A percentile compares a stretch with the other conserved stretches of the same genome.
These are phyloP conservation scores for Formica aserva DNA, from an alignment of 2,888 invertebrate species.

Conservation along the genomic window DNA sequence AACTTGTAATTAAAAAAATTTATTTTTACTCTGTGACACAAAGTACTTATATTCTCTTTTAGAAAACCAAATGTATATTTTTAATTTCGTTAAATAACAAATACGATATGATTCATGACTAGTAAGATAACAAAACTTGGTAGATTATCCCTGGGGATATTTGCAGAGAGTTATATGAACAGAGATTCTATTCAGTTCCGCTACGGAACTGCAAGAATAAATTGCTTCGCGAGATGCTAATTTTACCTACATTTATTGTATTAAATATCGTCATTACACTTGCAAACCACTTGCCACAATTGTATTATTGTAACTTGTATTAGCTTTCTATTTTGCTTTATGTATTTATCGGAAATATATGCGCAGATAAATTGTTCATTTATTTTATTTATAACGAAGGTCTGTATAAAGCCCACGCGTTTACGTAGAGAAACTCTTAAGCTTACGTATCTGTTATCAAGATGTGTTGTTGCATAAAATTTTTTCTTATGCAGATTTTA, in stretches of 20 bases:
- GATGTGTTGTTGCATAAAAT: background rate
- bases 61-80: background rate
- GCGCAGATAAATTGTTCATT: background rate
- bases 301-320: background rate
- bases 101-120: background rate
- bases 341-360: constrained; percentile 4
- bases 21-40: no score
- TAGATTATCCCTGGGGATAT: background rate
- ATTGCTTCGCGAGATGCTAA: background rate
- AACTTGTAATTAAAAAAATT: background rate
- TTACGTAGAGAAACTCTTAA: background rate
- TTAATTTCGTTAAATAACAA: background rate
- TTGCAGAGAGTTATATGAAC: background rate
- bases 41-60: background rate
- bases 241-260: constrained; percentile 9
- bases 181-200: background rate
- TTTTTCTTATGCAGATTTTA: background rate
- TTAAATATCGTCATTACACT: constrained; percentile 18
- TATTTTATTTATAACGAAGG: background rate
- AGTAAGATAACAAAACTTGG: background rate
- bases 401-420: background rate
- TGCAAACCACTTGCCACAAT: constrained; percentile 15
- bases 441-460: background rate
- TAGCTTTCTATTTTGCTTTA: background rate
- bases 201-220: background rate